Conservation (phyloP, 2,113 vertebrate species). For the Odocoileus hemionus region DNA sequence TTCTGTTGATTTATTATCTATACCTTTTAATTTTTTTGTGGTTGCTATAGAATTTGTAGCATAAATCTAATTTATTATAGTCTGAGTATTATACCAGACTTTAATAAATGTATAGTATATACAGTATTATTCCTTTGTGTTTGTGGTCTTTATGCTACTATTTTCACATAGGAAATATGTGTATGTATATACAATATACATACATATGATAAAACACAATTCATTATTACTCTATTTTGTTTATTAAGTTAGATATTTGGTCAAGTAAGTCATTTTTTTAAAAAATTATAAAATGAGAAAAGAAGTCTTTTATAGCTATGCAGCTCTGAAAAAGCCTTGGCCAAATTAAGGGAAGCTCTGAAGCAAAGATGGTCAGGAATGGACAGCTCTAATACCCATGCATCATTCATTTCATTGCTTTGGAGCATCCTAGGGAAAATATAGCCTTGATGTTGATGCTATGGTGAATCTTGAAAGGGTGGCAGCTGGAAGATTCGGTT, state of each 20-base stretch:
- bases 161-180: not conserved
- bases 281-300: not conserved
- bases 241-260: not conserved
- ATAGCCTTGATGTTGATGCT: not conserved
- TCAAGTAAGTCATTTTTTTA: rapidly evolving
- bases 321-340: not conserved
- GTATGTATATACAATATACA: not conserved
- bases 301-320: not conserved
- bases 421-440: not conserved
- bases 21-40: not conserved
- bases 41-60: not conserved
- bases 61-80: not conserved
- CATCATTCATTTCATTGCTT: not conserved
- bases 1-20: not conserved
- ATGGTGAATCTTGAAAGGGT: not conserved
- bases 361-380: not conserved
- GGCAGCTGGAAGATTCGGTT: not conserved
- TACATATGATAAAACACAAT: not conserved
- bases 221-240: not conserved
- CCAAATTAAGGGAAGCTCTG: too few species aligned
- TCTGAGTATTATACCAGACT: not conserved
- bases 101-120: not conserved
- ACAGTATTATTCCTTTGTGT: not conserved
- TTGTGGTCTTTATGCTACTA: not conserved
- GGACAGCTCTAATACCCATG: not conserved